phyloP scores from a whole-genome alignment of 2,113 vertebrate genomes.

The Carassius carassius region DNA sequence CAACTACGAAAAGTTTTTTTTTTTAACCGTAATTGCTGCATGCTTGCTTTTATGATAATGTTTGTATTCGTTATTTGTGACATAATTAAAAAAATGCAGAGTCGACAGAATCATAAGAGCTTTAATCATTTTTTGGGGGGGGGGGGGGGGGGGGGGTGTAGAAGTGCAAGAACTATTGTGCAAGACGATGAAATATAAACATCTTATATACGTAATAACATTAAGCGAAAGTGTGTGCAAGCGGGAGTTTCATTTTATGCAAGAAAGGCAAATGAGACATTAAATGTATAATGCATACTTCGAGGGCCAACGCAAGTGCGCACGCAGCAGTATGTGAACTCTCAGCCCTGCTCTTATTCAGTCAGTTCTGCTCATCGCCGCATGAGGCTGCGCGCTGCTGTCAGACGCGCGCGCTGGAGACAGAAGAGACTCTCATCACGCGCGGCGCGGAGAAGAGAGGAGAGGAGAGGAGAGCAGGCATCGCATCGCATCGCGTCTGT shows the following conservation, averaged over 20 bases:
- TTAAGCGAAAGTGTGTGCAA: neutral
- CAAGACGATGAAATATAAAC: neutral
- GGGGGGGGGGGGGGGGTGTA: too few species aligned
- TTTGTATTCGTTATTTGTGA: neutral
- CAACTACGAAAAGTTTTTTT: too few species aligned
- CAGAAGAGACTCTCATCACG: slow-evolving; percentile 25
- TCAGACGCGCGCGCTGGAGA: slow-evolving; percentile 32
- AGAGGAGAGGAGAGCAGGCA: slow-evolving; percentile 15
- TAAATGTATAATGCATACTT: neutral
- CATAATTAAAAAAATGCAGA: neutral
- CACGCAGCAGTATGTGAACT: slow-evolving; percentile 9
- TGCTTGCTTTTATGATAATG: too few species aligned
- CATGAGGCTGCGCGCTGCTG: slow-evolving; percentile 47
- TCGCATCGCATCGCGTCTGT: slow-evolving; percentile 19
- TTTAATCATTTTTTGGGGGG: neutral
- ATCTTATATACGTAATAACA: neutral
- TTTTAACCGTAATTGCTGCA: too few species aligned
- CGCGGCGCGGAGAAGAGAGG: neutral
- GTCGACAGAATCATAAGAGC: neutral
- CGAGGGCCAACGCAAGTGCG: neutral
- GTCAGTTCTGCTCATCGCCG: slow-evolving; percentile 42
- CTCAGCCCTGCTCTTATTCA: neutral
- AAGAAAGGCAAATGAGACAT: neutral
- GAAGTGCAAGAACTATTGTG: neutral
- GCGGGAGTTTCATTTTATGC: neutral